A percentile compares a stretch with the other conserved stretches of the same genome.
Evolutionary conservation across 2,888 invertebrate species (phyloP).

Genomic region (Idaea biselata): DNA sequence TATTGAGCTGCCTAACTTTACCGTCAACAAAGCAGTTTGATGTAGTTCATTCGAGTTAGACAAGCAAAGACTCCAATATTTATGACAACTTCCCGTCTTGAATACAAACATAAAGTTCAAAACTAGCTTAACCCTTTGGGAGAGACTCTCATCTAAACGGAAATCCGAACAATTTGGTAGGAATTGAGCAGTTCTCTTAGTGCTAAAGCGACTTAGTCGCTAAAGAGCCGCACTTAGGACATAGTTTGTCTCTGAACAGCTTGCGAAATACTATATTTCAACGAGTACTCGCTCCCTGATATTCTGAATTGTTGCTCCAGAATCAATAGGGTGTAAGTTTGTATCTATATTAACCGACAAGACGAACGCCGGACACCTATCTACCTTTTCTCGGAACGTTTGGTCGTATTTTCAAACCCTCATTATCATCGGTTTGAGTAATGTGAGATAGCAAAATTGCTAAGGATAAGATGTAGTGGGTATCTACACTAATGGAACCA

Average conservation of each 20-base stretch:
- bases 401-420: too few relatives aligned
- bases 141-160: constrained; percentile 55
- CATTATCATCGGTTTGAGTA: too few relatives aligned
- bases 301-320: background rate
- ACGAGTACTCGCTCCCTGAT: background rate
- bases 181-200: constrained; percentile 54
- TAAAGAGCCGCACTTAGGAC: constrained; percentile 25
- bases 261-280: constrained; percentile 17
- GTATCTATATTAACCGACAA: background rate
- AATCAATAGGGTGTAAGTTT: background rate
- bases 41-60: constrained; percentile 63
- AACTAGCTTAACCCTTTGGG: constrained; percentile 67
- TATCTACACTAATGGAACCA: too few relatives aligned
- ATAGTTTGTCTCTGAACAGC: constrained; percentile 26
- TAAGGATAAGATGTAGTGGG: too few relatives aligned
- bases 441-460: too few relatives aligned
- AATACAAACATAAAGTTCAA: constrained; percentile 68
- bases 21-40: constrained; percentile 67
- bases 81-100: constrained; percentile 63
- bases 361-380: background rate
- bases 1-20: constrained; percentile 60
- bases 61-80: constrained; percentile 63
- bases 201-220: constrained; percentile 31
- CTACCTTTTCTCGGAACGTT: too few relatives aligned
- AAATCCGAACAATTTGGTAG: constrained; percentile 62